These are phyloP conservation scores for Peucedramus taeniatus DNA, from an alignment of 2,113 vertebrate genomes.

Conservation along the genomic window DNA sequence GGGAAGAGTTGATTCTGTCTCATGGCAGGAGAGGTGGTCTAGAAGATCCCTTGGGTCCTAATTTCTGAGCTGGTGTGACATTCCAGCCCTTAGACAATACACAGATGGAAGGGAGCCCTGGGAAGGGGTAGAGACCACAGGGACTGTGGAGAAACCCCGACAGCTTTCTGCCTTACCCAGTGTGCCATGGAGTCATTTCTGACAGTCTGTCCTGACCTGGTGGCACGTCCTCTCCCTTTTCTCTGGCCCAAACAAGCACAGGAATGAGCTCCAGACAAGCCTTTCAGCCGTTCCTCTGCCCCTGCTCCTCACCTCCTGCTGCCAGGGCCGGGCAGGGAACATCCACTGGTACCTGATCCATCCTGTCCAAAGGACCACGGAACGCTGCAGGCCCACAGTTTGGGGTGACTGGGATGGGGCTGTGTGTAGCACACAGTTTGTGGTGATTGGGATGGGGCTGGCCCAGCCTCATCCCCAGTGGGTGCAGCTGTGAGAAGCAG, in stretches of 20 bases:
- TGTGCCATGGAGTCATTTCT: neutral
- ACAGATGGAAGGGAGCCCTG: neutral
- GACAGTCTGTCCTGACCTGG: no score
- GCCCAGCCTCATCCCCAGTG: no score
- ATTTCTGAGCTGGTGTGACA: neutral
- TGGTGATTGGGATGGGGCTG: no score
- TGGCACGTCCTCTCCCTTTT: neutral
- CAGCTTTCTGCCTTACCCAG: neutral
- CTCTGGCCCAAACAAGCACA: no score
- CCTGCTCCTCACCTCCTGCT: neutral
- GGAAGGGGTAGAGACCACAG: fast-evolving
- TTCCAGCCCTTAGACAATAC: neutral
- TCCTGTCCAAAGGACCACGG: neutral
- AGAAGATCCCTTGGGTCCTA: neutral
- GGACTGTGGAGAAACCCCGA: neutral
- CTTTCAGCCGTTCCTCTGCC: neutral
- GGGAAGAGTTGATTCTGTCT: neutral
- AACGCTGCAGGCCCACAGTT: neutral
- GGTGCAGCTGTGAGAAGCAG: no score
- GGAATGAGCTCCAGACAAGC: neutral
- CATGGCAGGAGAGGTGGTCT: neutral
- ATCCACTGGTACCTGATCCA: neutral
- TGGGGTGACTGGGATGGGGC: no score
- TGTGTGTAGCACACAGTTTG: no score
- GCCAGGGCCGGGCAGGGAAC: neutral